Base-by-base conservation (phyloP, 2,888 invertebrate species). In the Aproaerema taeniolella region DNA sequence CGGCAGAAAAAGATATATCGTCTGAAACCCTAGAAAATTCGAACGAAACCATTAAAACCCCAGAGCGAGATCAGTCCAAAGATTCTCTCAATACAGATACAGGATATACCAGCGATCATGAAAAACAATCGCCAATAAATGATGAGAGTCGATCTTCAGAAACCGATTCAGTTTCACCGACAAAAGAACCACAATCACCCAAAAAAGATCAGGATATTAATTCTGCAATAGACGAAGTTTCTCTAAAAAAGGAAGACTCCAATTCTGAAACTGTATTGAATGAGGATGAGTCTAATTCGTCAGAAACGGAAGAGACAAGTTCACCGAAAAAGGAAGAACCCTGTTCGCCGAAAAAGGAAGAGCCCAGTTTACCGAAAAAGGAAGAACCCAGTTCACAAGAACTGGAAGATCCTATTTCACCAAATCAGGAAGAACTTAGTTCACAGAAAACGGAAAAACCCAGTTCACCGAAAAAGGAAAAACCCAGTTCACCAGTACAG, bases 61-160 rank as follows among this genome's bases (percentile, higher is more conserved):
- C 67, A 1, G 69, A 65, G 44, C 55, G 55, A 41, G 68, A 75
- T 8, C 63, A 67, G 44, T 71, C 69, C 8, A 71, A 62, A 42
- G 73, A 73, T 45, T 72, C 74, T 5, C 40, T 67, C 8, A 65
- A 58, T 38, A 64, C 67, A 1, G 67, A 74, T 42, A 68, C 66
- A 6, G 67, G 65, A 9, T 69, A 74, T 46, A 64, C 56, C 2
- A 71, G 69, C 40, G 46, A 61, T n/a, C 47, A 38, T 6, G 46
- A 53, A 4, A 50, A 47, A 17, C n/a, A n/a, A 15, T 51, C 53
- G 5, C 46, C 45, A 1, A 17, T 17, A 1, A 51, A 44, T 39
- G 51, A 54, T 24, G 43, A 47, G 13, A 33, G 32, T 30, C 26
- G 38, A 7, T 38, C 40, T 4, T 38, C 43, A 20, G 31, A 32